Conservation (phyloP, 2,113 vertebrate species). For the Pelodiscus sinensis region DNA sequence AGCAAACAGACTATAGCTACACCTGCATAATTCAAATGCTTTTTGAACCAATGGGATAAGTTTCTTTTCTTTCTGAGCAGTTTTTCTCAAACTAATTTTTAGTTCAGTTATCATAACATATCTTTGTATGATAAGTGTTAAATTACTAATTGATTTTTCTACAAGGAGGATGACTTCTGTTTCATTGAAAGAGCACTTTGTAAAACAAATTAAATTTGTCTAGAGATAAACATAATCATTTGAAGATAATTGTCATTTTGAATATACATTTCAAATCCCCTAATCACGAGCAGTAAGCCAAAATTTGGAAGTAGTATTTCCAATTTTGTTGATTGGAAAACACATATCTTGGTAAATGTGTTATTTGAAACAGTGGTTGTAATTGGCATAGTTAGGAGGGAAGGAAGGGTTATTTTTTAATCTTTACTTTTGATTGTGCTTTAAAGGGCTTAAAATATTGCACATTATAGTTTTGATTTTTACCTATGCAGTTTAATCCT, state of each 20-base stretch:
- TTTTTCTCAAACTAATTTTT: slow-evolving; percentile 27
- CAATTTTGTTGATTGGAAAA: slow-evolving; percentile 70
- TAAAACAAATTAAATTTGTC: slow-evolving; percentile 73
- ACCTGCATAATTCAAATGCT: slow-evolving; percentile 17
- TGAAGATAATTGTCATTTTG: slow-evolving; percentile 50
- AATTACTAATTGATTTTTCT: slow-evolving; percentile 72
- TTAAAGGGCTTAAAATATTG: slow-evolving; percentile 84
- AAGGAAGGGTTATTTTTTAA: slow-evolving; percentile 47
- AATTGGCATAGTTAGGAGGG: slow-evolving; percentile 53
- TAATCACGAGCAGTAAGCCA: slow-evolving; percentile 66
- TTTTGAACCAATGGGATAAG: slow-evolving; percentile 31
- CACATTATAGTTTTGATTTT: slow-evolving; percentile 82
- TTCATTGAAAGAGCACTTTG: slow-evolving; percentile 83
- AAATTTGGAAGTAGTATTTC: slow-evolving; percentile 65
- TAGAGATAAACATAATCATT: slow-evolving; percentile 62
- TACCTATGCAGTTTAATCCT: slow-evolving; percentile 85
- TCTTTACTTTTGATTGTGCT: slow-evolving; percentile 76
- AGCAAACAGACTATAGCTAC: slow-evolving; percentile 36
- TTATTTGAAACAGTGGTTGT: slow-evolving; percentile 56
- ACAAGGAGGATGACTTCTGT: slow-evolving; percentile 76
- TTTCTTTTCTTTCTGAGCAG: slow-evolving; percentile 50
- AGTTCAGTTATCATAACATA: slow-evolving; percentile 47
- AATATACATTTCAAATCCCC: slow-evolving; percentile 58
- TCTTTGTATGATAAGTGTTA: slow-evolving; percentile 60
- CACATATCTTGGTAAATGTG: slow-evolving; percentile 68